A percentile compares a stretch with the other conserved stretches of the same genome.
Conservation (phyloP, 2,113 vertebrate genomes). For the Phasianus colchicus region DNA sequence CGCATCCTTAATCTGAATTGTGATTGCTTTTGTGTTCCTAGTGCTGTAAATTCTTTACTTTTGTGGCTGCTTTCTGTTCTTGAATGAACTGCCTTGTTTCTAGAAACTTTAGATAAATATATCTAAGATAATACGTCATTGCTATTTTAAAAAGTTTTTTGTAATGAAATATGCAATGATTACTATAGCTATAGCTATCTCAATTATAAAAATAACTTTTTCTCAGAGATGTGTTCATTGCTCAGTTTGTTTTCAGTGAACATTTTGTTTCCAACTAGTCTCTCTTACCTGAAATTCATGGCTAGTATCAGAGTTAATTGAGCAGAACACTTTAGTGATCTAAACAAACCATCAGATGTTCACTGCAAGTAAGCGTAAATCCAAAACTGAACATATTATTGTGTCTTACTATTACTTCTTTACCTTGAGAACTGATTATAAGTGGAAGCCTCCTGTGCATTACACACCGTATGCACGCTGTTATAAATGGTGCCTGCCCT, state of each 20-base stretch:
- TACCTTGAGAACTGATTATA: not conserved
- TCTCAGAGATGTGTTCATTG: not conserved
- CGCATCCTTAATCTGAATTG: not conserved
- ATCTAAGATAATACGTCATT: not conserved
- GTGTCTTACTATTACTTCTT: not conserved
- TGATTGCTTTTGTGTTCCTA: not conserved
- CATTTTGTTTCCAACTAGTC: not conserved
- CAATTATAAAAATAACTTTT: not conserved
- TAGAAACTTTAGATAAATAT: not conserved
- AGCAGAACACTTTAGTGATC: not conserved
- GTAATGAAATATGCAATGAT: not conserved
- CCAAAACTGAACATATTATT: not conserved
- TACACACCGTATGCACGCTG: not conserved
- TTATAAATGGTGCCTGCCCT: not conserved
- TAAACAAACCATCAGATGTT: not conserved
- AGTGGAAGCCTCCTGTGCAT: not conserved
- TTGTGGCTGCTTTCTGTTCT: not conserved
- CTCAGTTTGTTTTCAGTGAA: not conserved
- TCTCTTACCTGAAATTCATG: not conserved
- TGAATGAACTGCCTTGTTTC: not conserved
- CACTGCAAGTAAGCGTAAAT: not conserved
- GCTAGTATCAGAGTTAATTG: not conserved
- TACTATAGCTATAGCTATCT: not conserved
- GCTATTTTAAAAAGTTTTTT: not conserved
- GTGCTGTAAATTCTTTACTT: not conserved